Evolutionary conservation across 2,113 vertebrate genomes (phyloP), one percentile per base, ranked within the genome.

Genomic region (Malurus melanocephalus): DNA sequence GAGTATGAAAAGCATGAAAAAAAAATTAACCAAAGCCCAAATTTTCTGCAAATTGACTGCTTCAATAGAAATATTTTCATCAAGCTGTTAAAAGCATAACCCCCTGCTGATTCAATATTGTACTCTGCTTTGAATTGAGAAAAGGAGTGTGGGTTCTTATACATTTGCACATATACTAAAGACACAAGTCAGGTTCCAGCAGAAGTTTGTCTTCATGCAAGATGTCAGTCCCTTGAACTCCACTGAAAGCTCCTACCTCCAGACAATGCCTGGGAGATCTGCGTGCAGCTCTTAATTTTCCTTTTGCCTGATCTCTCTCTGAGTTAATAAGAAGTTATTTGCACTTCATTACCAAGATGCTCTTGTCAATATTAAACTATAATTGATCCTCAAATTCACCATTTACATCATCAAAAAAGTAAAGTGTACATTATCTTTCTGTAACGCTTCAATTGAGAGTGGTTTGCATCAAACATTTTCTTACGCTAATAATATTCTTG

Each of bases 291-390:
- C 57, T 62, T 86, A 13, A 59, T 53, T 74, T 68, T 89, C 32
- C 24, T 46, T 61, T 68, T 90, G 38, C 26, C 42, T 91, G 32
- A 56, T 80, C 19, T 81, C 59, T 66, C 52, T 52, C 33, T 73
- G 68, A 90, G 42, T 49, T 72, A 92, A 40, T 65, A 67, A n/a
- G n/a, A 86, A 89, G 26, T 51, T 89, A 38, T 84, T 89, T 89
- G 20, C 23, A 61, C 55, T 89, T 78, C 21, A 84, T 88, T 60
- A 69, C 30, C 16, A 78, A 82, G 42, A 61, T 80, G 45, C 13
- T 66, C 6, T 51, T 91, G 80, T 67, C 64, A 88, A 67, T 89
- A 80, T 91, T 90, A 81, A 90, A 62, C 42, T 57, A 24, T 32
- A 86, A 91, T 51, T 74, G 55, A 73, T 89, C 43, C 26, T 86